These are phyloP conservation scores for Toxotes jaculatrix DNA, from an alignment of 2,113 vertebrate genomes.

Conservation along the genomic window DNA sequence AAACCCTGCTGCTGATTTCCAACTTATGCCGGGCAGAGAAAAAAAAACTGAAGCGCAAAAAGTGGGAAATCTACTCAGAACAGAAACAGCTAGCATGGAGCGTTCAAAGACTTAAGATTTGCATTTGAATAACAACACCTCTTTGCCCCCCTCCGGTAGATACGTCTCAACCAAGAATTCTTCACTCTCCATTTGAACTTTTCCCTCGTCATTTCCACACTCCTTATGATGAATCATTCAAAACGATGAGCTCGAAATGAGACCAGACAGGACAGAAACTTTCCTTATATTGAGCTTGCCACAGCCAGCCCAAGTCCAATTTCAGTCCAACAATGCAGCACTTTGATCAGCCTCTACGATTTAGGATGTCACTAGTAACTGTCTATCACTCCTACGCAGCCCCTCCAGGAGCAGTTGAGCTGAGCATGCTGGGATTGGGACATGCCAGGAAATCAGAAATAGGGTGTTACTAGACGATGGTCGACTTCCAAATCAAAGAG, in stretches of 20 bases:
- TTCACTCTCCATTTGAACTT: slow-evolving; percentile 70
- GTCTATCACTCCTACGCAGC: slow-evolving; percentile 68
- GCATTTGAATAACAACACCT: slow-evolving; percentile 74
- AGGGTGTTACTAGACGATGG: slow-evolving; percentile 21
- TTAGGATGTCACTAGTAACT: slow-evolving; percentile 68
- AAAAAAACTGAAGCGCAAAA: slow-evolving; percentile 32
- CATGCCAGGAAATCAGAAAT: slow-evolving; percentile 49
- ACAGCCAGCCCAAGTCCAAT: slow-evolving; percentile 71
- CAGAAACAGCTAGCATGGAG: slow-evolving; percentile 26
- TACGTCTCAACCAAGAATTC: slow-evolving; percentile 64
- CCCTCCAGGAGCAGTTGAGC: slow-evolving; percentile 54
- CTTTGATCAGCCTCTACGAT: slow-evolving; percentile 77
- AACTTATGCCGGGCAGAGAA: slow-evolving; percentile 34
- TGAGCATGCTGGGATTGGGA: slow-evolving; percentile 44
- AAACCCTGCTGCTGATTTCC: slow-evolving; percentile 31
- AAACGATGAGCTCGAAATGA: slow-evolving; percentile 65
- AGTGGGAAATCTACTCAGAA: slow-evolving; percentile 45
- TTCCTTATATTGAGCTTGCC: slow-evolving; percentile 52
- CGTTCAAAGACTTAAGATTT: slow-evolving; percentile 61
- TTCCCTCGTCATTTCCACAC: slow-evolving; percentile 65
- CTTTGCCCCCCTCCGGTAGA: slow-evolving; percentile 43
- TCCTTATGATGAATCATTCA: slow-evolving; percentile 69
- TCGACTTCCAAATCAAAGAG: slow-evolving; percentile 37
- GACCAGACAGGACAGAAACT: slow-evolving; percentile 67
- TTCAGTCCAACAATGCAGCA: slow-evolving; percentile 69